Base-by-base conservation (phyloP, 2,888 invertebrate genomes). In the Sarcophaga variegata region DNA sequence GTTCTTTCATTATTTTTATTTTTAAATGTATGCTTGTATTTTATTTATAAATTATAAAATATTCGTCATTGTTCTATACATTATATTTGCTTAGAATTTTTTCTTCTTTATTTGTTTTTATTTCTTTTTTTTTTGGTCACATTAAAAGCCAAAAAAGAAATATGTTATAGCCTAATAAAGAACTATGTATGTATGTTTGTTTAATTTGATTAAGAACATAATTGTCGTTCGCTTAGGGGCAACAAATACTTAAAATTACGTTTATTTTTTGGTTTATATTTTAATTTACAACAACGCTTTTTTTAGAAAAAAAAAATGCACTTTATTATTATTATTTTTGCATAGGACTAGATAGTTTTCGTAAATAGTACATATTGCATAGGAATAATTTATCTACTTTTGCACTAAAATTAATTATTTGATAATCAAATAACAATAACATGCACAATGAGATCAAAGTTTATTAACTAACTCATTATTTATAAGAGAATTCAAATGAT, bases 331-430 rank as follows among this genome's bases (percentile, higher is more conserved):
- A 37, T 37, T 8, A 10, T 37, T 37, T 84, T 75, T 66, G 75
- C 74, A 81, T 54, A 67, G 76, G 47, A 85, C 77, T 80, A 85
- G 75, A 81, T 74, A 59, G 45, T 47, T 77, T 78, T 74, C 17
- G 63, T 74, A 74, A 67, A 69, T 81, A 81, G 62, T 63, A 45
- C 17, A 72, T 72, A 77, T 67, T 77, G 72, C 66, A 62, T 69
- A 81, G 20, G 64, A 85, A 74, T 85, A 71, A 17, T 70, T 75
- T 70, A 27, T 69, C 47, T 70, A 69, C 37, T 17, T 64, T 79
- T 79, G 70, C 49, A 54, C 63, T 54, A 63, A 27, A 71, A 10
- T 27, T 12, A 62, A 3, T 54, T 54, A 76, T 54, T 22, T 60
- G 60, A 45, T 62, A 47, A 64, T 62, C 60, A 63, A 64, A 54